Conservation (phyloP, 2,888 invertebrate species). For the Spodoptera exigua region DNA sequence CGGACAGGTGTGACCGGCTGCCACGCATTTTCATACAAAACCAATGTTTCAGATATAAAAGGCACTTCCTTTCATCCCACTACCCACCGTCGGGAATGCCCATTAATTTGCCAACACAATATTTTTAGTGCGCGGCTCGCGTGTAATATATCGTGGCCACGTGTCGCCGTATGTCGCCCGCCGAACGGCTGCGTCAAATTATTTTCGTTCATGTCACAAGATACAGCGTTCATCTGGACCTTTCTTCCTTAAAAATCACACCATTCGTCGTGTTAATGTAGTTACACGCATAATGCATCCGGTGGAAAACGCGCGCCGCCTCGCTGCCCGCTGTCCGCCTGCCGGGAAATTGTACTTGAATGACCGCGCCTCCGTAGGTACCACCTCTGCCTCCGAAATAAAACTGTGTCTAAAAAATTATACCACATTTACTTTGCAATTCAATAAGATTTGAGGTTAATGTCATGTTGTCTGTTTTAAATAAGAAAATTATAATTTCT, state of each 20-base stretch:
- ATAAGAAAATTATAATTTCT: constrained; percentile 7
- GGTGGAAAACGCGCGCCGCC: constrained; percentile 71
- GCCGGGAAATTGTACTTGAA: constrained; percentile 33
- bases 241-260: constrained; percentile 88
- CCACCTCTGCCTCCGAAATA: constrained; percentile 5
- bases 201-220: constrained; percentile 89
- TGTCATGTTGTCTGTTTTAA: constrained; percentile 29
- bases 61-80: constrained; percentile 89
- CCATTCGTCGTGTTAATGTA: constrained; percentile 80
- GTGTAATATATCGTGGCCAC: constrained; percentile 89
- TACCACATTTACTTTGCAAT: constrained; percentile 33
- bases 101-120: constrained; percentile 90
- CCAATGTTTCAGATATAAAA: constrained; percentile 89
- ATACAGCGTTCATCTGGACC: constrained; percentile 88
- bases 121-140: constrained; percentile 89
- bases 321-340: constrained; percentile 14
- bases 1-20: constrained; percentile 88
- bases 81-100: constrained; percentile 88
- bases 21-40: constrained; percentile 87
- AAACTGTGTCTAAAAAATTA: constrained; percentile 21
- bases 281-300: constrained; percentile 75
- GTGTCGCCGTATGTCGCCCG: constrained; percentile 89
- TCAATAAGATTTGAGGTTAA: constrained; percentile 31
- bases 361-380: background rate
- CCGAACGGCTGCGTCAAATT: constrained; percentile 88